A percentile compares a stretch with the other conserved stretches of the same genome.
phyloP scores from a whole-genome alignment of 2,797 vertebrate species.

The Aythya fuligula region DNA sequence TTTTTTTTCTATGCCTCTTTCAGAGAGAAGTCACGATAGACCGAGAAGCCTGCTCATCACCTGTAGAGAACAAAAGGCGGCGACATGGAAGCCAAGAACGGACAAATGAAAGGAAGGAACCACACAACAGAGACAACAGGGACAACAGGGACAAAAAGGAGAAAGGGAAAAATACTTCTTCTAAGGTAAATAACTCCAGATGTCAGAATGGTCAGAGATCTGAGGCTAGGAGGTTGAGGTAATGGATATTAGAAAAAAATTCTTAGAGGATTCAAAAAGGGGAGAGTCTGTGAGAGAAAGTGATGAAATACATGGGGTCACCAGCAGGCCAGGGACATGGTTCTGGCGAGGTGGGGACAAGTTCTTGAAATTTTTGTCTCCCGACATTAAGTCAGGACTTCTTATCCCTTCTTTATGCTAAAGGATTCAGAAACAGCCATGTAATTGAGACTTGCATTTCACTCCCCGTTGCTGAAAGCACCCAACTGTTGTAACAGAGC shows the following conservation, averaged over 20 bases:
- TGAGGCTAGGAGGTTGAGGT: background rate
- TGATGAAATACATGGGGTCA: background rate
- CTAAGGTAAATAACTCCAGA: constrained; percentile 66
- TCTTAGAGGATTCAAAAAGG: background rate
- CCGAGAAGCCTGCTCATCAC: constrained; percentile 81
- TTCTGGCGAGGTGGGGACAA: background rate
- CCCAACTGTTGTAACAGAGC: background rate
- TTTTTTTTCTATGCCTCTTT: constrained; percentile 28
- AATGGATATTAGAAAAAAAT: background rate
- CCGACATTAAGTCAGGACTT: background rate
- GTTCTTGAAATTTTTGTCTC: background rate
- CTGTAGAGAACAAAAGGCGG: constrained; percentile 83
- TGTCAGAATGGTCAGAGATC: background rate
- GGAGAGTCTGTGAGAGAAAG: background rate
- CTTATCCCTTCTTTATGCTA: background rate
- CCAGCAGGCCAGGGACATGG: background rate
- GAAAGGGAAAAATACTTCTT: constrained; percentile 61
- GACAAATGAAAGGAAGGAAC: constrained; percentile 83
- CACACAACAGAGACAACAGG: constrained; percentile 71
- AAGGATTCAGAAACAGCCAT: background rate
- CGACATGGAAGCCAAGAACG: constrained; percentile 73
- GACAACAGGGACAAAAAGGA: constrained; percentile 84
- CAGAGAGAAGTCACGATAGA: constrained; percentile 83
- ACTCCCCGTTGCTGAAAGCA: background rate
- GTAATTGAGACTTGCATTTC: background rate